Evolutionary conservation across 1,140 invertebrate species (phyloP), one percentile per base, ranked within the genome.

Genomic region (Tachypleus tridentatus): DNA sequence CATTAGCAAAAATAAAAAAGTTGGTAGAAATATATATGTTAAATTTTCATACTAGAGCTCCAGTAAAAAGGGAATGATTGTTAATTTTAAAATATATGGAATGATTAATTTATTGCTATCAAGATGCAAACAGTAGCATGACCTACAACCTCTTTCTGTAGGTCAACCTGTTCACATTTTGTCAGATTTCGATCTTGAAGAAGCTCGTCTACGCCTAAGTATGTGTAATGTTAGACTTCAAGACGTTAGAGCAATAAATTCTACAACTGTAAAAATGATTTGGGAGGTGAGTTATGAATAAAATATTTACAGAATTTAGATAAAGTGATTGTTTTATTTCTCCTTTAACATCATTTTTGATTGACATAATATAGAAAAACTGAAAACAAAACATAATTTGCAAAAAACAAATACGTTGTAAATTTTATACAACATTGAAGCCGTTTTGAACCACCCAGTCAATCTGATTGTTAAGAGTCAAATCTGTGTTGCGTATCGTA

Each of bases 181-280:
- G 81, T 82, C 7, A 80, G 85, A 88, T 70, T 86, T 86, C 67
- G 87, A 90, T 78, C 77, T 90, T 64, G 85, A 88, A 73, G 84
- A 89, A 71, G 88, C 87, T 49, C 77, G 89, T 72, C 62, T 71
- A 56, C 52, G 57, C 49, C 57, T 69, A 48, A 62, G 70, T 54
- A 65, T 72, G n/a, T 69, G 72, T 8, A 62, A 71, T 54, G 83
- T 95, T 64, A 83, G 86, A 67, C 79, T 94, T 60, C 82, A 82
- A 69, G 85, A 89, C 73, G 84, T 90, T 8, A 84, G 86, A 72
- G 80, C 88, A 47, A 77, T 89, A 66, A 87, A 84, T 63, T 88
- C 89, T 4, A 89, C 86, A 52, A 86, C 87, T 54, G 82, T 93
- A 4, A 85, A 86, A 77, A 81, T 94, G 69, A 83, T 84, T 63